phyloP scores from a whole-genome alignment of 2,113 vertebrate species.

The Engraulis encrasicolus region DNA sequence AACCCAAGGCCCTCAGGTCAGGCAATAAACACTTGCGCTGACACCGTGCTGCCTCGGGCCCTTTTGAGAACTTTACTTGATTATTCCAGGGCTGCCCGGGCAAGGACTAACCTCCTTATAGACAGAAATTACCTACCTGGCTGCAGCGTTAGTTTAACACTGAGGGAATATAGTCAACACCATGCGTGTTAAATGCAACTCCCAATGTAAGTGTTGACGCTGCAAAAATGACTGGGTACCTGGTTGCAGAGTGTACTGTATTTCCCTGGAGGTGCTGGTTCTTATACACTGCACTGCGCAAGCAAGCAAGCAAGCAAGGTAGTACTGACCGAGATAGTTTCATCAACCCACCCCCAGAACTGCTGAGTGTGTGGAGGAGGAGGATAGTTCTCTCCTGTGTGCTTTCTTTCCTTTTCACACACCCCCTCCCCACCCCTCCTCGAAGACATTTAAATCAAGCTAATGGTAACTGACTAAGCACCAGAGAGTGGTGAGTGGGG shows the following conservation, averaged over 20 bases:
- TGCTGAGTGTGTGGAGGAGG: constrained; percentile 24
- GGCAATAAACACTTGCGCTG: background rate
- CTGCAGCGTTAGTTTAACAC: too few relatives aligned
- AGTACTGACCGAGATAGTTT: background rate
- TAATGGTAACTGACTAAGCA: constrained; percentile 53
- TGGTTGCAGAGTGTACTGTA: background rate
- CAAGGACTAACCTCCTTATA: background rate
- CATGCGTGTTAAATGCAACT: too few relatives aligned
- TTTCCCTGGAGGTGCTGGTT: constrained; percentile 13
- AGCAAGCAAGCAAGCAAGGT: background rate
- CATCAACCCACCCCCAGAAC: background rate
- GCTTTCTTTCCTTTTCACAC: background rate
- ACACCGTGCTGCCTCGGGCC: background rate
- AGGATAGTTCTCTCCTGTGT: background rate
- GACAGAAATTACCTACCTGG: background rate
- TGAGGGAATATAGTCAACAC: too few relatives aligned
- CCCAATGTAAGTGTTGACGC: too few relatives aligned
- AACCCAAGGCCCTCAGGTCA: background rate
- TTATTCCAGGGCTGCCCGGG: background rate
- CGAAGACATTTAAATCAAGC: constrained; percentile 36
- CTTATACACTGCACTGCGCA: background rate
- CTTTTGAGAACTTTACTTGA: background rate
- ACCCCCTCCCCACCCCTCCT: background rate
- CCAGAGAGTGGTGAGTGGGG: background rate
- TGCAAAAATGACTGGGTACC: too few relatives aligned